phyloP scores from a whole-genome alignment of 2,888 invertebrate species.

The Lasioglossum marginatum region DNA sequence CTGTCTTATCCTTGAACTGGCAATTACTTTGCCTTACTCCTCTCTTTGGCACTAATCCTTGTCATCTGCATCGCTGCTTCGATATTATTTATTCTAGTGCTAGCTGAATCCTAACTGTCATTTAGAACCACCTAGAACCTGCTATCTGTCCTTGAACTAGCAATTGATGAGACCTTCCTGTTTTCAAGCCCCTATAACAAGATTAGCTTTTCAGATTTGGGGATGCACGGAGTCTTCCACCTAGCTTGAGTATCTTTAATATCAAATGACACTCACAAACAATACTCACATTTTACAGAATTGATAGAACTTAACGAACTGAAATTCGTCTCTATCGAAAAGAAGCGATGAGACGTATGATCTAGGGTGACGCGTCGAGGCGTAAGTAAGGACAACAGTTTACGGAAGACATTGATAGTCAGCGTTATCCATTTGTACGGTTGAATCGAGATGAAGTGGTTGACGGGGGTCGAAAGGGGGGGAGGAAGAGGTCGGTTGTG shows the following conservation, averaged over 20 bases:
- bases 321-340: neutral
- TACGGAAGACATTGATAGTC: conserved; percentile 69
- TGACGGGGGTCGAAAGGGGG: conserved; percentile 64
- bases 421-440: conserved; percentile 56
- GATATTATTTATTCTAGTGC: too few species aligned
- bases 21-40: neutral
- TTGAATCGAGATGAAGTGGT: conserved; percentile 69
- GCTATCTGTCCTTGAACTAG: too few species aligned
- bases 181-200: too few species aligned
- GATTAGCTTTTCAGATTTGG: too few species aligned
- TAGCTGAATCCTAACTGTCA: too few species aligned
- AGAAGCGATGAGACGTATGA: neutral
- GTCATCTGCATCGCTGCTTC: too few species aligned
- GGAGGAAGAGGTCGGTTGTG: conserved; percentile 68
- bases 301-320: neutral
- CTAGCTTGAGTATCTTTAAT: too few species aligned
- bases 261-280: too few species aligned
- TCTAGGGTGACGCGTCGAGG: neutral
- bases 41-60: neutral
- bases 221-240: too few species aligned
- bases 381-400: conserved; percentile 21
- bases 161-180: too few species aligned
- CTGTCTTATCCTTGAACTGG: neutral
- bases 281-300: too few species aligned
- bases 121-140: too few species aligned